Evolutionary conservation across 2,113 vertebrate genomes (phyloP).

Genomic region (Numenius arquata): DNA sequence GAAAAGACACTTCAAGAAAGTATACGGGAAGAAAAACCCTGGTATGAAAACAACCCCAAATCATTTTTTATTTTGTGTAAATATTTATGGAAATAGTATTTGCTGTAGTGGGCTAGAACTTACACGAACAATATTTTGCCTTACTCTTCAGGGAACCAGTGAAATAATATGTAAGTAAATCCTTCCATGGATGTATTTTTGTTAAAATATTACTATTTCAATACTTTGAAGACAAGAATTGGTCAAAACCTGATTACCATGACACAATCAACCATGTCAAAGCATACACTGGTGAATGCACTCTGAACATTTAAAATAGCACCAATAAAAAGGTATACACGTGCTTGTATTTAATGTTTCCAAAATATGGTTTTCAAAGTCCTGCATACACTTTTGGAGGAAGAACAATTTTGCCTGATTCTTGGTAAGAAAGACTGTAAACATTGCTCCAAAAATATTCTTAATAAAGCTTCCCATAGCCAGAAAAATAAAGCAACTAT

Average conservation of each 20-base stretch:
- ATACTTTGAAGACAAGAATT: neutral
- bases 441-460: neutral
- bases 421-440: neutral
- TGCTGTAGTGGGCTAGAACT: constrained; percentile 3
- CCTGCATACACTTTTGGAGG: neutral
- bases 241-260: constrained; percentile 12
- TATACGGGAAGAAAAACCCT: neutral
- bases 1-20: constrained; percentile 48
- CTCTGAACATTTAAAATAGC: neutral
- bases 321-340: neutral
- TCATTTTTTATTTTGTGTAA: constrained; percentile 55
- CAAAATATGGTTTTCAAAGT: neutral
- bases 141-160: constrained; percentile 28
- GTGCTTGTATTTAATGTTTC: neutral
- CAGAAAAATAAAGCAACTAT: neutral
- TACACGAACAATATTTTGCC: constrained; percentile 34
- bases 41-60: constrained; percentile 21
- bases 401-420: neutral
- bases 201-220: neutral
- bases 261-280: neutral
- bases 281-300: neutral
- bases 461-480: neutral
- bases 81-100: constrained; percentile 48
- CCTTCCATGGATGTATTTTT: neutral
- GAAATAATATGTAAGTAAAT: constrained; percentile 3